These are phyloP conservation scores for Gerris lacustris DNA, from an alignment of 2,888 invertebrate species.

Conservation along the genomic window DNA sequence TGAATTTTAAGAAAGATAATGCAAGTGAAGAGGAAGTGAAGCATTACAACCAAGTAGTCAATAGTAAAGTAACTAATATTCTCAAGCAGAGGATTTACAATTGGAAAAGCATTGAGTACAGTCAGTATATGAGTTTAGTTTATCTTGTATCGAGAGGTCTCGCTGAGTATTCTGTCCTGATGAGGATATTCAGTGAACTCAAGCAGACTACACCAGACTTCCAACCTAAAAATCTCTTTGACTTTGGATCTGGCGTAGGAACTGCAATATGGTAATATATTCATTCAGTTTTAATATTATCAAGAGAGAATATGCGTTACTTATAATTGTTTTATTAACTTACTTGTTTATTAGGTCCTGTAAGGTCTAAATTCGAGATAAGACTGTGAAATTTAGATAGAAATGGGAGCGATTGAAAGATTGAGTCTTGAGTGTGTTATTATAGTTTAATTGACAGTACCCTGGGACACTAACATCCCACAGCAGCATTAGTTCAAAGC, in stretches of 20 bases:
- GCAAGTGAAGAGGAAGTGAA: conserved; percentile 27
- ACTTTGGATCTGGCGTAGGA: conserved; percentile 86
- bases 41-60: conserved; percentile 35
- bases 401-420: too few relatives aligned
- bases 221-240: conserved; percentile 64
- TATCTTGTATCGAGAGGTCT: conserved; percentile 61
- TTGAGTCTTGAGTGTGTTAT: too few relatives aligned
- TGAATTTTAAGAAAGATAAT: conserved; percentile 14
- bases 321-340: too few relatives aligned
- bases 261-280: conserved; percentile 59
- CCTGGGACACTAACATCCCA: too few relatives aligned
- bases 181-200: conserved; percentile 63
- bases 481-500: too few relatives aligned
- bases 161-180: conserved; percentile 60
- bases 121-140: conserved; percentile 48
- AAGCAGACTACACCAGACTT: conserved; percentile 50
- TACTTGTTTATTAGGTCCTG: conserved; percentile 15
- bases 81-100: conserved; percentile 52
- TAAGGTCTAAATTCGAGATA: too few relatives aligned
- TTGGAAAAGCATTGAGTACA: conserved; percentile 63
- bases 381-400: too few relatives aligned
- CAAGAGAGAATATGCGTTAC: too few relatives aligned
- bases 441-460: too few relatives aligned
- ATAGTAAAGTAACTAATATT: conserved; percentile 44
- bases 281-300: too few relatives aligned